Conservation (phyloP, 2,888 invertebrate species). For the Rhorus exstirpatorius region DNA sequence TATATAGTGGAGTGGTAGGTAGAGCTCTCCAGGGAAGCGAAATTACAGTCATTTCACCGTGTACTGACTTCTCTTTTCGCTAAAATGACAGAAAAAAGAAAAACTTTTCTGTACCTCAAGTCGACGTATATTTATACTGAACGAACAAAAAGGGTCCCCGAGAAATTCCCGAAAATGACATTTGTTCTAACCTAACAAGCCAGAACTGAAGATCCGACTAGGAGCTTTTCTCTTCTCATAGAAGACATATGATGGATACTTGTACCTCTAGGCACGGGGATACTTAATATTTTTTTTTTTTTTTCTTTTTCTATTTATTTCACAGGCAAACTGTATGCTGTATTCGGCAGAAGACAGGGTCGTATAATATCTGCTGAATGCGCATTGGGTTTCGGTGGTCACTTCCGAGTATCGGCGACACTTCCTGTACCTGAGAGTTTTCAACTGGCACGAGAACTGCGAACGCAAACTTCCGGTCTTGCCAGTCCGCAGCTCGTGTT, state of each 20-base stretch:
- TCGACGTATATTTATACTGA: too few relatives aligned
- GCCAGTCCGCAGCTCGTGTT: slow-evolving; percentile 98
- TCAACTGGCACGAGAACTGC: slow-evolving; percentile 96
- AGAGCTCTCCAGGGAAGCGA: too few relatives aligned
- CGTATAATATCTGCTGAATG: slow-evolving; percentile 96
- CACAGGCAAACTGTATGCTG: slow-evolving; percentile 95
- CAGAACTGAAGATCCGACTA: too few relatives aligned
- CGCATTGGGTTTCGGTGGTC: slow-evolving; percentile 94
- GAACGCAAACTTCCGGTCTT: slow-evolving; percentile 98
- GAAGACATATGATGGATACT: neutral
- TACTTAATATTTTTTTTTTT: neutral
- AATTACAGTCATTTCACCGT: too few relatives aligned
- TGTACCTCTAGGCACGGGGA: neutral
- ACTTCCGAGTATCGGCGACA: slow-evolving; percentile 95
- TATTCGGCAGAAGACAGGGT: slow-evolving; percentile 95
- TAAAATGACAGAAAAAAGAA: too few relatives aligned
- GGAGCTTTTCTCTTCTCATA: slow-evolving; percentile 4
- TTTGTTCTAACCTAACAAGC: too few relatives aligned
- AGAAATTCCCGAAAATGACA: too few relatives aligned
- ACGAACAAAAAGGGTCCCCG: too few relatives aligned
- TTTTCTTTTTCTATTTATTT: slow-evolving; percentile 65
- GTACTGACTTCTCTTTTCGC: too few relatives aligned
- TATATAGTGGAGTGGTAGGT: too few relatives aligned
- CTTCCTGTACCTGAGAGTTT: slow-evolving; percentile 99
- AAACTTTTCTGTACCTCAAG: too few relatives aligned